Evolutionary conservation across 2,113 vertebrate genomes (phyloP), one percentile per base, ranked within the genome.

Genomic region (Chinchilla lanigera): DNA sequence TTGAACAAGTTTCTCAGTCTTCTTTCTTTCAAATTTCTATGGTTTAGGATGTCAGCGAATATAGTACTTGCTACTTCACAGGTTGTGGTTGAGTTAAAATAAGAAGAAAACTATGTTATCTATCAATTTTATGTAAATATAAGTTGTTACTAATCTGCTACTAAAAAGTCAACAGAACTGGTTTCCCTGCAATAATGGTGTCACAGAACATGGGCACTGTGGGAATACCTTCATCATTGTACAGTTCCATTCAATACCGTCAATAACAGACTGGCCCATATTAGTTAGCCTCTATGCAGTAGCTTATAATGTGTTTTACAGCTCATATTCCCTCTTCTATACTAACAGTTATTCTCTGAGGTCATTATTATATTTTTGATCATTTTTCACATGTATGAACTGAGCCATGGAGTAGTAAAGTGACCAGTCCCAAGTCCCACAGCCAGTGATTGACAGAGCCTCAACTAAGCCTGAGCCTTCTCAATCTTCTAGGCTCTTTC

Each of bases 391-490:
- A 90, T 87, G 93, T 75, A 90, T 56, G 96, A 94, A 96, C 96
- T 93, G 86, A 95, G 44, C 67, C 95, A 92, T 7, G 44, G 28
- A 90, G 61, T 92, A 96, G 89, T 97, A 95, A 95, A 97, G 52
- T 44, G 11, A 44, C 92, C 88, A 75, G 33, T 38, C 83, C 73
- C 33, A 38, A 26, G 56, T 88, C 96, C 52, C 86, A 77, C 7
- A 81, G 87, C 61, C 93, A 47, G 65, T 88, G 86, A 96, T 78
- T 52, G 65, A 78, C 12, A 30, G 65, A 44, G 12, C 14, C 30
- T 17, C 63, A 86, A 11, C 80, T 89, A 30, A 92, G 33, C 26
- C 20, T n/a, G 28, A 63, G 78, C 26, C 67, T 90, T 83, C 61
- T 56, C 81, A 80, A 22, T 44, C 17, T 17, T 60, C 86, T 26